Evolutionary conservation across 2,888 invertebrate species (phyloP).

Genomic region (Clepsis dumicolana): DNA sequence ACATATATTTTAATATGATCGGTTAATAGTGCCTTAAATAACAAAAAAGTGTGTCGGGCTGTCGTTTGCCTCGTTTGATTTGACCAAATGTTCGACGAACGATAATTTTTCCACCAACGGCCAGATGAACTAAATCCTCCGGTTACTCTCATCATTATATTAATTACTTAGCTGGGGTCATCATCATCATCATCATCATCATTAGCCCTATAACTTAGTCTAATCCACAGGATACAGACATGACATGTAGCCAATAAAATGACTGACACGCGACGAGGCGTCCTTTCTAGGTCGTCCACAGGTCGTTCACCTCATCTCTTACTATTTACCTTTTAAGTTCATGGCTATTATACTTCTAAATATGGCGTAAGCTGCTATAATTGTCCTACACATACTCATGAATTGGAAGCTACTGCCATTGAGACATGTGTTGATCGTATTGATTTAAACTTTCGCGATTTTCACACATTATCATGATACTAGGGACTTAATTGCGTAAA

Average conservation of each 20-base stretch:
- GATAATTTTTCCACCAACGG: too few species aligned
- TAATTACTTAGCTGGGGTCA: too few species aligned
- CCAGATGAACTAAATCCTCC: not conserved
- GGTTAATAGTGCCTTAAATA: too few species aligned
- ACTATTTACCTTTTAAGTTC: conserved; percentile 51
- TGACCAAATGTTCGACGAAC: too few species aligned
- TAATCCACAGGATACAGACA: not conserved
- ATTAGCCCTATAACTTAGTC: not conserved
- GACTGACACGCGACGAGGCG: conserved; percentile 48
- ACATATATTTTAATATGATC: too few species aligned
- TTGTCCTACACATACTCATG: not conserved
- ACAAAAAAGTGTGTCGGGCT: too few species aligned
- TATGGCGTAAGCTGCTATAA: not conserved
- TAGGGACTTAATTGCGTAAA: too few species aligned
- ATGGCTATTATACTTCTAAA: conserved; percentile 21
- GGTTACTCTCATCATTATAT: not conserved
- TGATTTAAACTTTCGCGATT: too few species aligned
- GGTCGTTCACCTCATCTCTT: conserved; percentile 56
- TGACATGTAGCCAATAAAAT: not conserved
- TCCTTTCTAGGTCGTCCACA: conserved; percentile 64
- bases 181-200: too few species aligned
- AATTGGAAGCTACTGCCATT: not conserved
- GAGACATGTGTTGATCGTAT: not conserved
- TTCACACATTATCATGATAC: too few species aligned
- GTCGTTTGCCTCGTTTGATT: too few species aligned